Evolutionary conservation across 2,797 vertebrate genomes (phyloP).

Genomic region (Cheirogaleus major): DNA sequence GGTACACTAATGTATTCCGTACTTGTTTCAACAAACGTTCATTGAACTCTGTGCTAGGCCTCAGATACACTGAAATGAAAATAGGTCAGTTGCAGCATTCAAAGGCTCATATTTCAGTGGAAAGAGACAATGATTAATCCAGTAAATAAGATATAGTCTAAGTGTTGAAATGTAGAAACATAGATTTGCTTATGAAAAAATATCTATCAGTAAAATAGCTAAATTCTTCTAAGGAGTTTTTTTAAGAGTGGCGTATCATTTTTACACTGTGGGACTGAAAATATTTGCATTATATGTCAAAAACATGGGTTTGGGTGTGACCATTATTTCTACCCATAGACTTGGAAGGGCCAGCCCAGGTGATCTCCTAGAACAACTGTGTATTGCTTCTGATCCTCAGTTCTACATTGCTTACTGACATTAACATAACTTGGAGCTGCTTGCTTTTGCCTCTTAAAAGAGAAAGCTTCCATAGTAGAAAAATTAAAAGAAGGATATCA

Average conservation of each 20-base stretch:
- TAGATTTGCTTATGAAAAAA: not conserved
- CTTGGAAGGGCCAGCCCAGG: not conserved
- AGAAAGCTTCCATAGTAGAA: not conserved
- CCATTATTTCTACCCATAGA: not conserved
- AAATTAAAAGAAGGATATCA: not conserved
- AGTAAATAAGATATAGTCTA: not conserved
- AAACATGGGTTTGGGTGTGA: not conserved
- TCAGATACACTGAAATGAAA: not conserved
- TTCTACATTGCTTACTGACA: not conserved
- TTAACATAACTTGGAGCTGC: not conserved
- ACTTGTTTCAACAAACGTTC: not conserved
- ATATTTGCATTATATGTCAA: not conserved
- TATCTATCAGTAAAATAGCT: not conserved
- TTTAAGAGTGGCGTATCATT: not conserved
- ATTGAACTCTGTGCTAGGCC: not conserved
- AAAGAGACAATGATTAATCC: not conserved
- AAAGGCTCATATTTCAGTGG: not conserved
- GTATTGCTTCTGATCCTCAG: not conserved
- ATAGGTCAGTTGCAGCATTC: not conserved
- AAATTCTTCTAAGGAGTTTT: not conserved
- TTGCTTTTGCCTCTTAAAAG: constrained; percentile 3
- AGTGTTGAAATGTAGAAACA: not conserved
- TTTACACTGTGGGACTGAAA: not conserved
- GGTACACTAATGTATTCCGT: not conserved
- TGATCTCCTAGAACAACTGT: not conserved